Percentiles rank a stretch among this genome's conserved stretches.
These are phyloP conservation scores for Agriopis leucophaearia DNA, from an alignment of 2,888 invertebrate species.

Conservation along the genomic window DNA sequence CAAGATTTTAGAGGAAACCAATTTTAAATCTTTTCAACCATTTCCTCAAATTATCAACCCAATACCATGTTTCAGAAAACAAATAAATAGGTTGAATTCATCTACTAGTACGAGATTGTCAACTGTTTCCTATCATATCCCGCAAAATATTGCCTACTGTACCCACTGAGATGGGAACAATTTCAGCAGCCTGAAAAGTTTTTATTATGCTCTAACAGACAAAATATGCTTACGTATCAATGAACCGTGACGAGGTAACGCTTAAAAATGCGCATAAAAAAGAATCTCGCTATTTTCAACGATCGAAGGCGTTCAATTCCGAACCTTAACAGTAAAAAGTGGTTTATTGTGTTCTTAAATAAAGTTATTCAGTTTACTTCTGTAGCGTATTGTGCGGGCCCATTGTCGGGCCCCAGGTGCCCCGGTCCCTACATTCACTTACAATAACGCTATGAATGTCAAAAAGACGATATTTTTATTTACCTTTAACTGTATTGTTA, in stretches of 20 bases:
- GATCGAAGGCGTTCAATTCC: constrained; percentile 68
- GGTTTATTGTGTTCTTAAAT: constrained; percentile 85
- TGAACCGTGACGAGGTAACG: constrained; percentile 33
- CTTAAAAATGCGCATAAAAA: constrained; percentile 39
- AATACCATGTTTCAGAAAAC: too few species aligned
- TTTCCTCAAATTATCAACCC: too few species aligned
- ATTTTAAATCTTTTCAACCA: too few species aligned
- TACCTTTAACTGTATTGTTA: constrained; percentile 70
- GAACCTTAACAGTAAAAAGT: constrained; percentile 79
- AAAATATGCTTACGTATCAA: constrained; percentile 37
- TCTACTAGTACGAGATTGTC: too few species aligned
- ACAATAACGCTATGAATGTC: constrained; percentile 81
- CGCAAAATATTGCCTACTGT: too few species aligned
- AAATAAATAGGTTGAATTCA: too few species aligned
- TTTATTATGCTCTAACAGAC: constrained; percentile 9
- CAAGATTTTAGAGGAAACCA: too few species aligned
- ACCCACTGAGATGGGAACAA: neutral
- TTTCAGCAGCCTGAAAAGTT: neutral
- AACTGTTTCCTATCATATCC: too few species aligned
- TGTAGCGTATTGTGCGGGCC: constrained; percentile 71
- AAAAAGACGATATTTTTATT: constrained; percentile 80
- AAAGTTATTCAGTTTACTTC: constrained; percentile 83
- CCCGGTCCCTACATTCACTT: constrained; percentile 67
- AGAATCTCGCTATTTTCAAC: constrained; percentile 59
- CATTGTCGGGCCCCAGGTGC: constrained; percentile 77